Percentiles rank a stretch among this genome's conserved stretches.
These are phyloP conservation scores for Desmophyllum pertusum DNA, from an alignment of 92 coral and sea anemone genomes.

Conservation along the genomic window DNA sequence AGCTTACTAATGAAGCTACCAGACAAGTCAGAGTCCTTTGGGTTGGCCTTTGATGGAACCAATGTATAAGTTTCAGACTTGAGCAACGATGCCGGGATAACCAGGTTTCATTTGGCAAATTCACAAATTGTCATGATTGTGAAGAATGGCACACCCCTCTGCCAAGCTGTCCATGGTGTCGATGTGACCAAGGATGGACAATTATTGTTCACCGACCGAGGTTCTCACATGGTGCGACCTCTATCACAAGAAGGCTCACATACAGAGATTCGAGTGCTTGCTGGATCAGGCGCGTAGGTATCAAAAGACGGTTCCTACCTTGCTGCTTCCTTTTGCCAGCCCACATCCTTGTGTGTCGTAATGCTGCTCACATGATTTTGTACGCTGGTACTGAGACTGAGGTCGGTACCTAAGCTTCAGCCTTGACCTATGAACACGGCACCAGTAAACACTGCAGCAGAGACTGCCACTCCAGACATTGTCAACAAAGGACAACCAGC, in stretches of 20 bases:
- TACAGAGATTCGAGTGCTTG: slow-evolving; percentile 24
- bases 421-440: too few species aligned
- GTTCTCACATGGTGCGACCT: slow-evolving; percentile 28
- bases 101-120: slow-evolving; percentile 30
- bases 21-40: slow-evolving; percentile 25
- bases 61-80: slow-evolving; percentile 28
- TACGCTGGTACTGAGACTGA: too few species aligned
- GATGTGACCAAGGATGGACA: slow-evolving; percentile 29
- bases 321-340: slow-evolving; percentile 54
- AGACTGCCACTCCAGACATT: too few species aligned
- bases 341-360: slow-evolving; percentile 45
- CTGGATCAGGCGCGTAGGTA: slow-evolving; percentile 41
- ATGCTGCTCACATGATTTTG: too few species aligned
- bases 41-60: slow-evolving; percentile 36
- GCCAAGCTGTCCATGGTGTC: slow-evolving; percentile 47
- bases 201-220: slow-evolving; percentile 43
- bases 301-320: slow-evolving; percentile 49
- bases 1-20: slow-evolving; percentile 29
- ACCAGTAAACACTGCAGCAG: too few species aligned
- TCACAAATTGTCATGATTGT: slow-evolving; percentile 24
- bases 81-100: slow-evolving; percentile 39
- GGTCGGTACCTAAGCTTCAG: too few species aligned
- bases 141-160: slow-evolving; percentile 39
- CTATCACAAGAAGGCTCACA: slow-evolving; percentile 24
- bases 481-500: too few species aligned